These are phyloP conservation scores for Onychostruthus taczanowskii DNA, from an alignment of 2,113 vertebrate genomes.

Conservation along the genomic window DNA sequence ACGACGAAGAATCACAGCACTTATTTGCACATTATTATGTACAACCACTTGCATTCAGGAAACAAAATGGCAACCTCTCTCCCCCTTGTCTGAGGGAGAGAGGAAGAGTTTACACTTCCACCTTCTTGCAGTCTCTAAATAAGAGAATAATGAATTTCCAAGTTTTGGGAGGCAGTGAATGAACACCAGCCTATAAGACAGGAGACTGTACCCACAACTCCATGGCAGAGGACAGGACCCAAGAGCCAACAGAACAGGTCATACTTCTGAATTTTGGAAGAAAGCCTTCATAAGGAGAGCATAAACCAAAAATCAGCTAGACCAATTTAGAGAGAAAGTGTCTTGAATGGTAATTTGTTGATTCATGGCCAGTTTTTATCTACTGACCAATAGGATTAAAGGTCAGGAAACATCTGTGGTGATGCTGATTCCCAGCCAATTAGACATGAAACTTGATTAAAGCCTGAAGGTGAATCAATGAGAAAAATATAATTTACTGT, in stretches of 20 bases:
- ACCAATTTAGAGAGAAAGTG: constrained; percentile 4
- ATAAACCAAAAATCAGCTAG: constrained; percentile 44
- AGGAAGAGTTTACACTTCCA: neutral
- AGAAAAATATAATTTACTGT: constrained; percentile 20
- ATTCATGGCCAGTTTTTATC: constrained; percentile 36
- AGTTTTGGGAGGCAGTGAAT: neutral
- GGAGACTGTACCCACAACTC: neutral
- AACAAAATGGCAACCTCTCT: neutral
- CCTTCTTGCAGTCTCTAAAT: constrained; percentile 34
- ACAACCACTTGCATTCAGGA: neutral
- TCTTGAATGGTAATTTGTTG: constrained; percentile 4
- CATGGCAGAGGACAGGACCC: neutral
- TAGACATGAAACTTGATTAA: constrained; percentile 49
- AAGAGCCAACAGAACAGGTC: neutral
- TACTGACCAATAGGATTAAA: constrained; percentile 24
- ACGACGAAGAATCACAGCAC: neutral
- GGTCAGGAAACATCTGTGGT: neutral
- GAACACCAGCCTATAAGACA: neutral
- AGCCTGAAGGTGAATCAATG: constrained; percentile 26
- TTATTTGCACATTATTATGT: neutral
- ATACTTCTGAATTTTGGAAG: neutral
- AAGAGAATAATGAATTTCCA: constrained; percentile 10
- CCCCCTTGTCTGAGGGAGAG: neutral
- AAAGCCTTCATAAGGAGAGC: neutral
- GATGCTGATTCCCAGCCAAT: neutral